Conservation (phyloP, 2,888 invertebrate species). For the Eueremaeus valkanovi region DNA sequence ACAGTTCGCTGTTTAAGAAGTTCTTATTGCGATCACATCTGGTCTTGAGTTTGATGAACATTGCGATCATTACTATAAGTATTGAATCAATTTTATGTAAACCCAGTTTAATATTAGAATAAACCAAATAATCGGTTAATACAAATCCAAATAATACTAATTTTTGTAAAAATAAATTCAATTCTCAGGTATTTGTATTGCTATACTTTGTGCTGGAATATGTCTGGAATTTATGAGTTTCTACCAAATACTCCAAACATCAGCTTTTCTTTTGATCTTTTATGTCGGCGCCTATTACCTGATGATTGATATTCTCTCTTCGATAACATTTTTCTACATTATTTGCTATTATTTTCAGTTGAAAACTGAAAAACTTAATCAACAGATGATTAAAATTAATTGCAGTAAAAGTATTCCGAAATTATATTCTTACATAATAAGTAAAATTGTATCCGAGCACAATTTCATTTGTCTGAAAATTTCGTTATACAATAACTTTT, state of each 20-base stretch:
- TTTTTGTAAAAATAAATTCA: background rate
- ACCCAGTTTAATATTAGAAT: no score
- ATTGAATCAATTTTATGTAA: no score
- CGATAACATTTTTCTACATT: background rate
- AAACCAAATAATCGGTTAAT: no score
- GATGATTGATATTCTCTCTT: background rate
- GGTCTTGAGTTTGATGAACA: background rate
- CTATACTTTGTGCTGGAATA: background rate
- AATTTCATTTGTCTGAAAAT: background rate
- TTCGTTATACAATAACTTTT: background rate
- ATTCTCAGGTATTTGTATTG: background rate
- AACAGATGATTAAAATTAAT: background rate
- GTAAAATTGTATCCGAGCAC: background rate
- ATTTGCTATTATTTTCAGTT: constrained; percentile 4
- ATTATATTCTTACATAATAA: background rate
- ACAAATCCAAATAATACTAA: background rate
- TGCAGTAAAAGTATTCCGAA: background rate
- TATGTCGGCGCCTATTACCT: background rate
- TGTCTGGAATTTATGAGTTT: background rate
- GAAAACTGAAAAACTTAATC: background rate
- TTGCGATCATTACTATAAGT: background rate
- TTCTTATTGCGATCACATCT: background rate
- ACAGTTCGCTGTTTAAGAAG: background rate
- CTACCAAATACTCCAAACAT: background rate
- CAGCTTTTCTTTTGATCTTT: background rate